Evolutionary conservation across 2,888 invertebrate genomes (phyloP), one percentile per base, ranked within the genome.

Genomic region (Chouioia cunea): DNA sequence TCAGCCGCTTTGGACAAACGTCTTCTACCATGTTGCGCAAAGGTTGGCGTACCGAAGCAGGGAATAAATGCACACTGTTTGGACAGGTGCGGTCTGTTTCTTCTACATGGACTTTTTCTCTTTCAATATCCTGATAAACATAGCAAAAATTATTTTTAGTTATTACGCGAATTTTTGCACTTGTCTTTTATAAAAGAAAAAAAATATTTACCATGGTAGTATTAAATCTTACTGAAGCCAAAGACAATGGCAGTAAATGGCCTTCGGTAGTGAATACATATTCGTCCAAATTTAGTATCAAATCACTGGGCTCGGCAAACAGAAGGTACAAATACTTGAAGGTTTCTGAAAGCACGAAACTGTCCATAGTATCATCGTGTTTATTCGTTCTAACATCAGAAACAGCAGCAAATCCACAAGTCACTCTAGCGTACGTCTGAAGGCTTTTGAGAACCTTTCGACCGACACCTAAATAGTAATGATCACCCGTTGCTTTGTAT

Each of bases 331-430:
- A 88, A 85, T 99, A 99, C 86, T 99, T 99, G 82, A 99, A 95
- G 0, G 99, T 99, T 87, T 99, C 99, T 0, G 99, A 95, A 1
- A 99, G 88, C 0, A 99, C 97, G 87, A 96, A 99, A 0, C 98
- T 98, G 84, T 99, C 99, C 97, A 99, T 97, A 75, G 97, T 91
- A 82, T 99, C 97, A 83, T 98, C 97, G 81, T 96, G 95, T 71
- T 91, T 90, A 36, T 94, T 91, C 0, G 96, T 96, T 56, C 97
- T 89, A 0, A 98, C 95, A 86, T 98, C 97, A 79, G 95, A 96
- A n/a, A 98, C 95, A 2, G 97, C 97, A 0, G 99, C 99, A 87
- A 95, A 99, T 0, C 99, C 99, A 85, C 99, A 99, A 1, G 93
- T 90, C n/a, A 97, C 97, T 78, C 94, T 89, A 0, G 98, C 94